These are phyloP conservation scores for Phalloptychus januarius DNA, from an alignment of 2,797 vertebrate species.

Conservation along the genomic window DNA sequence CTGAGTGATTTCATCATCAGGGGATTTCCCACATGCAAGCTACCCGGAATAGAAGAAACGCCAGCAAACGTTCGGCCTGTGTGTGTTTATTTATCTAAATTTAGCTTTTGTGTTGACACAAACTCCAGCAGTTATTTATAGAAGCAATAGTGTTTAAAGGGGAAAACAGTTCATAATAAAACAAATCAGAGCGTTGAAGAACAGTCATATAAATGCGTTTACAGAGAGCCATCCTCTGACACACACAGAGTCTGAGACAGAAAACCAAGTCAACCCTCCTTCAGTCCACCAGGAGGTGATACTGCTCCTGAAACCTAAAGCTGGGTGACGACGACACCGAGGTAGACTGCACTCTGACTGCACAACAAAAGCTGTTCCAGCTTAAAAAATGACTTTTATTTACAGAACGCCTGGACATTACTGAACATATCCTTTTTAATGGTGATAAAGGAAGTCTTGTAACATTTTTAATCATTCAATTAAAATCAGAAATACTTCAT, in stretches of 20 bases:
- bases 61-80: conserved; percentile 22
- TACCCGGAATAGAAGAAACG: conserved; percentile 30
- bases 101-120: conserved; percentile 29
- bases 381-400: background rate
- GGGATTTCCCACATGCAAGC: conserved; percentile 45
- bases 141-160: background rate
- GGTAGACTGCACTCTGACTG: background rate
- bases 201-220: background rate
- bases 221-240: background rate
- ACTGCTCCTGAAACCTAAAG: background rate
- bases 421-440: background rate
- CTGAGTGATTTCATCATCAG: conserved; percentile 44
- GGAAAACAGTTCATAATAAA: background rate
- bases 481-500: background rate
- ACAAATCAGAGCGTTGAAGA: background rate
- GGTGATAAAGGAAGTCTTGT: background rate
- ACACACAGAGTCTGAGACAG: background rate
- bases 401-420: background rate
- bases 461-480: background rate
- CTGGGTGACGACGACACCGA: background rate
- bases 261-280: background rate
- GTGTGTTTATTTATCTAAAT: conserved; percentile 32
- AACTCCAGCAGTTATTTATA: conserved; percentile 14
- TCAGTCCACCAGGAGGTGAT: conserved; percentile 16
- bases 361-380: background rate